Percentiles rank a stretch among this genome's conserved stretches.
Conservation (phyloP, 2,888 invertebrate genomes). For the Microctonus brassicae region DNA sequence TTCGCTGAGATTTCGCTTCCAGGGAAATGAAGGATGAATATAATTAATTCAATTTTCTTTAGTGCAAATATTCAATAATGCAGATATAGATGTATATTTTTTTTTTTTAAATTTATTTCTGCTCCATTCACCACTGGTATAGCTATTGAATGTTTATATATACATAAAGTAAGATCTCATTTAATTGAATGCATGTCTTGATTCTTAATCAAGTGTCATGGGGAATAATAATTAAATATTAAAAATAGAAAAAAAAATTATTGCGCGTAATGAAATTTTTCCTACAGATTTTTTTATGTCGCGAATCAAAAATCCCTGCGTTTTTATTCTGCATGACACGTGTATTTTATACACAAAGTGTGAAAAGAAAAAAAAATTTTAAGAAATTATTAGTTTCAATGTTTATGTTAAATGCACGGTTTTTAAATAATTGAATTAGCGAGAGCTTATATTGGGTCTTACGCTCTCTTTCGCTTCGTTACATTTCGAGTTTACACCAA, state of each 20-base stretch:
- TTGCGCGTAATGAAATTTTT: too few species aligned
- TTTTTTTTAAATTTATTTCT: not conserved
- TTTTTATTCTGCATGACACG: not conserved
- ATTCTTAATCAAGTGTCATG: not conserved
- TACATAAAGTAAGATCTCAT: not conserved
- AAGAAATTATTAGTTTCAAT: too few species aligned
- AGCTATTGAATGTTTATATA: too few species aligned
- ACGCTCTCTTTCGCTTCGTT: not conserved
- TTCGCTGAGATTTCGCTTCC: constrained; percentile 17
- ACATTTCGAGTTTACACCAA: not conserved
- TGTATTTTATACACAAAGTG: not conserved
- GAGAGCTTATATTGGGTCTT: not conserved
- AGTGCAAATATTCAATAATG: not conserved
- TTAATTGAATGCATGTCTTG: not conserved
- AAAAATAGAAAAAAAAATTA: too few species aligned
- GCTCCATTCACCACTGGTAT: not conserved
- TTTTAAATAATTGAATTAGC: not conserved
- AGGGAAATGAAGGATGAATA: not conserved
- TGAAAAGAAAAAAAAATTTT: not conserved
- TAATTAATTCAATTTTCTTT: constrained; percentile 4
- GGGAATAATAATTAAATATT: not conserved
- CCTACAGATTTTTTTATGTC: too few species aligned
- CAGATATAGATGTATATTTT: not conserved
- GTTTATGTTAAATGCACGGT: not conserved
- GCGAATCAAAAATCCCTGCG: too few species aligned